Evolutionary conservation across 2,113 vertebrate species (phyloP).

Genomic region (Chaetops frenatus): DNA sequence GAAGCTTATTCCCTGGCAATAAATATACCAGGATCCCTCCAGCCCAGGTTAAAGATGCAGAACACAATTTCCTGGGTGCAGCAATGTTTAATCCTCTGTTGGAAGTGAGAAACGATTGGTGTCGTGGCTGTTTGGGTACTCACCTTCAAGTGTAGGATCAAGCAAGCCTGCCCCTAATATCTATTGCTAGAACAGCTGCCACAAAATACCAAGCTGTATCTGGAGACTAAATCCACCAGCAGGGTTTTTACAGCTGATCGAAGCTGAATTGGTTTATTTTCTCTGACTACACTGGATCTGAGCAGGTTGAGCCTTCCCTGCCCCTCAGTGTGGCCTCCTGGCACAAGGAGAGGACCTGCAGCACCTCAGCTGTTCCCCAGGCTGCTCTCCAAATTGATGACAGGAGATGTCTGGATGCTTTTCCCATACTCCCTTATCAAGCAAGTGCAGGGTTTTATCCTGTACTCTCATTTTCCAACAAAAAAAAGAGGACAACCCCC

Average conservation of each 20-base stretch:
- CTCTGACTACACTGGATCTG: neutral
- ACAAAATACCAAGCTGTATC: neutral
- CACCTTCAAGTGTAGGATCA: neutral
- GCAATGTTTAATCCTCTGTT: neutral
- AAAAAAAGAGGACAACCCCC: rapidly evolving
- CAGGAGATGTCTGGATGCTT: neutral
- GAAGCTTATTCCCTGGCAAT: neutral
- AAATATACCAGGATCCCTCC: neutral
- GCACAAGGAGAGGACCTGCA: neutral
- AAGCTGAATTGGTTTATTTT: neutral
- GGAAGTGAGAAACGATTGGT: neutral
- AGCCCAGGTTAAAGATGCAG: neutral
- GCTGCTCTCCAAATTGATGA: neutral
- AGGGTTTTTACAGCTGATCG: neutral
- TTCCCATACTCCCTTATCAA: neutral
- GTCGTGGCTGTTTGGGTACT: rapidly evolving
- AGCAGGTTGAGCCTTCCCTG: neutral
- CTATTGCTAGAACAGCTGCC: neutral
- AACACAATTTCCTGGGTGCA: neutral
- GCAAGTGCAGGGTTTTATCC: neutral
- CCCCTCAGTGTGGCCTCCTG: rapidly evolving
- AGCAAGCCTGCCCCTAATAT: neutral
- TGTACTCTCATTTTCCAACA: neutral
- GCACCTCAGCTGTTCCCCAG: neutral
- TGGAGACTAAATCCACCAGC: neutral